Percentiles rank a stretch among this genome's conserved stretches.
These are phyloP conservation scores for Dysidea cf. avara DNA, from an alignment of 37 sponge, comb jelly and placozoan species.

Conservation along the genomic window DNA sequence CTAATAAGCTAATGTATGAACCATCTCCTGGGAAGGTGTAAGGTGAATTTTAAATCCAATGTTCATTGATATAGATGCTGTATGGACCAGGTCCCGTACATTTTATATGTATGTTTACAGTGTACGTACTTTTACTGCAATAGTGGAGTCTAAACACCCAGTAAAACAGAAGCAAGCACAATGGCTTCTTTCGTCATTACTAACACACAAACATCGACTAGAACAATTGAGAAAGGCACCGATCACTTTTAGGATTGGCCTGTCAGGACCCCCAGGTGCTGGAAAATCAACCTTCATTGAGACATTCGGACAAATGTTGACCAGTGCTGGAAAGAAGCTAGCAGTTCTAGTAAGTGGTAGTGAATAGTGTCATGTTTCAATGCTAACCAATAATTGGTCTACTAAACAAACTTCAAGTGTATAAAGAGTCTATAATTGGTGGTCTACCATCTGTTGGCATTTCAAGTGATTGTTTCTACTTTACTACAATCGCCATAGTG, in stretches of 20 bases:
- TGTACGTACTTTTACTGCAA: not conserved
- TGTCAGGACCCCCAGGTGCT: slow-evolving; percentile 96
- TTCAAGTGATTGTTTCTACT: no score
- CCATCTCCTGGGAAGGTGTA: no score
- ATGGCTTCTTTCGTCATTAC: slow-evolving; percentile 69
- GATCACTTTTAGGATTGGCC: slow-evolving; percentile 75
- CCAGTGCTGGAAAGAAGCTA: slow-evolving; percentile 47
- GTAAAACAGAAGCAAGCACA: slow-evolving; percentile 50
- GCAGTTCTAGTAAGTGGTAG: slow-evolving; percentile 80
- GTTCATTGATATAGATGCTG: no score
- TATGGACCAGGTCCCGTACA: no score
- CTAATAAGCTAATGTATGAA: no score
- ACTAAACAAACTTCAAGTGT: no score
- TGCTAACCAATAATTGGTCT: no score
- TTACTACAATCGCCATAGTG: no score
- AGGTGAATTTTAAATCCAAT: no score
- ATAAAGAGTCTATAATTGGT: no score
- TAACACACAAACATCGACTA: slow-evolving; percentile 31
- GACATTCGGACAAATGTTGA: slow-evolving; percentile 64
- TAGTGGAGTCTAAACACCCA: slow-evolving; percentile 80
- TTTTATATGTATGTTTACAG: not conserved
- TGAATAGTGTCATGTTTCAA: no score
- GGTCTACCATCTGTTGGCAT: no score
- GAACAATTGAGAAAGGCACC: slow-evolving; percentile 1
- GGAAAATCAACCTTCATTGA: slow-evolving; percentile 95